Evolutionary conservation across 2,888 invertebrate species (phyloP), one percentile per base, ranked within the genome.

Genomic region (Proisotoma minuta): DNA sequence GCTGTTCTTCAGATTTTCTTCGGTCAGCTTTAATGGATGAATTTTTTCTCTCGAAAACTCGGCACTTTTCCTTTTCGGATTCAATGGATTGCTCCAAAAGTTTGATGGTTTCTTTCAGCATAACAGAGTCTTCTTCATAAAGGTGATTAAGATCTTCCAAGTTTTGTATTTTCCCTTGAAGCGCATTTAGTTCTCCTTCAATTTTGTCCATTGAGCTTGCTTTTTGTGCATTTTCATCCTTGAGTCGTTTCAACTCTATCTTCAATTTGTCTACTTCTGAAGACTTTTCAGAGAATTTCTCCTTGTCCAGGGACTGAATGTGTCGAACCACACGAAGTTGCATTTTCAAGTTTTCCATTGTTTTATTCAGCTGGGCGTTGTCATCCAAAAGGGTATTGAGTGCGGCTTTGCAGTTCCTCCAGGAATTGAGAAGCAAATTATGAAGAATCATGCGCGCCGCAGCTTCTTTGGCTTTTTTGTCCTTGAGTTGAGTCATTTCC

Each of bases 311-410:
- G 5, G 48, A 57, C 22, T 68, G 66, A 52, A 68, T 58, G 40
- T 70, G 70, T 22, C 70, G 59, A 23, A 70, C 54, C 2, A 68
- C 68, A 27, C 66, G 66, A 10, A 70, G 63, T 63, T 70, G 68
- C 28, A 68, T 60, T 5, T 62, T 59, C 49, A 66, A 60, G 48
- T 70, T 70, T 43, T 70, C 70, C 10, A 63, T 69, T 8, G 69
- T 60, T 54, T 65, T 60, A 20, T 40, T 29, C 10, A 68, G 60
- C 10, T 63, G 57, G 0, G 28, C 22, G 60, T 72, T 70, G 28
- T 72, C 71, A 4, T 60, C 50, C 22, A 59, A n/a, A 12, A 65
- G 34, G 26, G 49, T 62, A 10, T 65, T 62, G 12, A 66, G 39
- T 27, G 65, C 63, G 2, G 39, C 48, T 18, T 58, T 53, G 28